Conservation (phyloP, 2,888 invertebrate genomes). For the Plagodis dolabraria region DNA sequence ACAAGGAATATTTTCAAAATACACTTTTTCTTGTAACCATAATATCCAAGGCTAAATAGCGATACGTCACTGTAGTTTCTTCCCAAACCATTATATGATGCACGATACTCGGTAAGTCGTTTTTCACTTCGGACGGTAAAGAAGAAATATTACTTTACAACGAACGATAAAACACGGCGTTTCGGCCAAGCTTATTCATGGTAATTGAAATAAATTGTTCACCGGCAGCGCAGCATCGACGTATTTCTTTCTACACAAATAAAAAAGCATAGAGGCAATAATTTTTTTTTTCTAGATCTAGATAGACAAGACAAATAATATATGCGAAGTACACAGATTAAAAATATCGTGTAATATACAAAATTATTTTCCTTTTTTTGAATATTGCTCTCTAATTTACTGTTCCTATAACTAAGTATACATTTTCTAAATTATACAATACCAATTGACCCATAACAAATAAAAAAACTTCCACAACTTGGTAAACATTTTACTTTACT, state of each 20-base stretch:
- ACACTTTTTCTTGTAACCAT: conserved; percentile 84
- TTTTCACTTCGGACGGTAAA: conserved; percentile 53
- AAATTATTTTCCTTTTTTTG: too few relatives aligned
- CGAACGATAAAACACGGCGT: conserved; percentile 64
- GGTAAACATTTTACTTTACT: not conserved
- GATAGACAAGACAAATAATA: conserved; percentile 60
- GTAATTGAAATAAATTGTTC: conserved; percentile 80
- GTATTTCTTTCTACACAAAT: conserved; percentile 79
- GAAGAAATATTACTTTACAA: conserved; percentile 63
- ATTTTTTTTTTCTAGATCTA: conserved; percentile 48
- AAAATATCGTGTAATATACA: not conserved
- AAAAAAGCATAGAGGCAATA: conserved; percentile 67
- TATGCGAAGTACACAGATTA: not conserved
- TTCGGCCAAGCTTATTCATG: conserved; percentile 72
- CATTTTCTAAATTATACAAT: too few relatives aligned
- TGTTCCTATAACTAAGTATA: too few relatives aligned
- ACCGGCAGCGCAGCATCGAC: conserved; percentile 78
- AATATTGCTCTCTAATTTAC: too few relatives aligned
- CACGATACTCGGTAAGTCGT: conserved; percentile 61
- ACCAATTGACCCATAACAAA: too few relatives aligned
- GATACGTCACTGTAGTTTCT: conserved; percentile 82
- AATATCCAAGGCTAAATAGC: conserved; percentile 81
- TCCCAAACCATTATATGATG: conserved; percentile 79
- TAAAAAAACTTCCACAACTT: too few relatives aligned
- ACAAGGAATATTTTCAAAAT: conserved; percentile 82